Evolutionary conservation across 2,113 vertebrate species (phyloP).

Genomic region (Tonatia bakeri): DNA sequence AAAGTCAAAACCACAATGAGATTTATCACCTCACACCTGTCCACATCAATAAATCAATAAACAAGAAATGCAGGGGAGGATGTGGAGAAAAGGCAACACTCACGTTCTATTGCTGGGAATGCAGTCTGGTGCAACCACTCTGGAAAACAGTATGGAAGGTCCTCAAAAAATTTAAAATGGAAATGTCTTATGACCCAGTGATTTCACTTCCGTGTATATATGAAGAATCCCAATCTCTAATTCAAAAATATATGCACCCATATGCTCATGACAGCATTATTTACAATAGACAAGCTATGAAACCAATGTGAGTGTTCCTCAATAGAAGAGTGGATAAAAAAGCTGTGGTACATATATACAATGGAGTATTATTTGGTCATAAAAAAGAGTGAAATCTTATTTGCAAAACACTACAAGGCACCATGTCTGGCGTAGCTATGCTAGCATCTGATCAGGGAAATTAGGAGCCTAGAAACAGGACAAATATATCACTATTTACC

Average conservation of each 20-base stretch:
- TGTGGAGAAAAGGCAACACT: neutral
- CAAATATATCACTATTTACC: neutral
- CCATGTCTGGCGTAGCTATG: neutral
- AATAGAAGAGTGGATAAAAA: neutral
- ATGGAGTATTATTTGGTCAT: neutral
- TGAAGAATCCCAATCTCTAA: too few species aligned
- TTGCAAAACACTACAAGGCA: neutral
- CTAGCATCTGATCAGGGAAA: neutral
- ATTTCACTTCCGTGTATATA: neutral
- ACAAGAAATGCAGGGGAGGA: neutral
- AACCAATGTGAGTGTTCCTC: neutral
- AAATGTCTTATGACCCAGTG: neutral
- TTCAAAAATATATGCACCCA: too few species aligned
- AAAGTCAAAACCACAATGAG: neutral
- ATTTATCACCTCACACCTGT: neutral
- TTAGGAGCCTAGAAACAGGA: neutral
- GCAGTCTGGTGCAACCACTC: neutral
- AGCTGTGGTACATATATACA: neutral
- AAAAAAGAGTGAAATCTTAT: neutral
- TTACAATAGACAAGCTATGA: neutral
- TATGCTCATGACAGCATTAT: neutral
- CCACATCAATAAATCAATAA: neutral
- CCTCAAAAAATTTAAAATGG: neutral
- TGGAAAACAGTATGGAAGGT: neutral
- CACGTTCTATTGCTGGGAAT: neutral